Base-by-base conservation (phyloP, 2,888 invertebrate species). In the Drosophila barbarae region DNA sequence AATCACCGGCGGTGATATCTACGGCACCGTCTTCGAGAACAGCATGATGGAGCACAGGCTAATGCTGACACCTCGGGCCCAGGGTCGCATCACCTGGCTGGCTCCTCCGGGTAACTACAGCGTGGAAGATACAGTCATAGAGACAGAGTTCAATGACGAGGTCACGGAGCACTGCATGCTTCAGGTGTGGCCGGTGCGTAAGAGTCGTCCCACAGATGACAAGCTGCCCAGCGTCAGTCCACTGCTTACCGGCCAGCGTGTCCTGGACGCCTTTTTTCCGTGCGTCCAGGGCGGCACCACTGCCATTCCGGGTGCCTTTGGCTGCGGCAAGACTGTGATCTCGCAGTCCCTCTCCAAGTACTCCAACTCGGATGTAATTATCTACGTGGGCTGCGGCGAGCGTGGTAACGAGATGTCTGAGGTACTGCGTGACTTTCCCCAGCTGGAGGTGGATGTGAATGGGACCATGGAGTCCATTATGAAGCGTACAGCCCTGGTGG, bases 381-480 rank as follows among this genome's bases (percentile, higher is more conserved):
- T 99, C 86, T 99, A 99, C 91, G 99, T 99, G 68, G 99, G 99
- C 56, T 99, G 99, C 90, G 99, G 99, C 60, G 99, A 99, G 91
- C 94, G 99, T 91, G 99, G 96, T 91, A 99, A 99, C 91, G 99
- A 99, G 92, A 99, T 99, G 99, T 98, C 99, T 77, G 99, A 99
- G 91, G 96, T 98, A 92, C 91, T 99, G 89, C 93, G 98, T 68
- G 99, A 99, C 91, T 99, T 99, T 93, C 99, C 99, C 57, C 98
- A 99, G 92, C 91, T 99, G 87, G 94, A 96, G 0, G 96, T 98
- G 82, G 99, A 99, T 90, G 96, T 99, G 84, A 97, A 98, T 15
- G 99, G 99, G 4, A 93, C 93, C 30, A 95, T 95, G 0, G 99
- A 99, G 89, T 98, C 98, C 74, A 99, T 99, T 90, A 99, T 99